Base-by-base conservation (phyloP, 2,797 vertebrate genomes). In the Ptychobarbus kaznakovi region DNA sequence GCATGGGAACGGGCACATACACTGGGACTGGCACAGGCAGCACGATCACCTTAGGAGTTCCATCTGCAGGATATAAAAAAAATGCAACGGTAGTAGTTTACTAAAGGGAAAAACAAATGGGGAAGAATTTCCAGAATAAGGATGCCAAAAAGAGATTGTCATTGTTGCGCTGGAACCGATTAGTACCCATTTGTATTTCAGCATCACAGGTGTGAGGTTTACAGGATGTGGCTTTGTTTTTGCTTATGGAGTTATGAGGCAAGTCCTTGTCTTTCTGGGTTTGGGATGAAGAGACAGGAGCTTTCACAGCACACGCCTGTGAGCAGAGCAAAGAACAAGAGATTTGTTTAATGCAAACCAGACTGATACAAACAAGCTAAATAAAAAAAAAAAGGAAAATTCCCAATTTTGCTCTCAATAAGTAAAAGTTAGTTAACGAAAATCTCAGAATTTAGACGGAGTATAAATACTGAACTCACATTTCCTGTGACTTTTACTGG, bases 251-350 rank as follows among this genome's bases (percentile, higher is more conserved):
- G 70, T 96, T 96, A 89, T 98, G 98, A 72, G 98, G 91, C 53
- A 99, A 93, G 11, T 97, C 97, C 91, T 99, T 99, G 94, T 99
- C 99, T 94, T 99, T 99, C 46, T 98, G 94, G 79, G 97, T 92
- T 83, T 96, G 96, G 12, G 95, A 94, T n/a, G 93, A 93, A 2
- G 96, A 90, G 3, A 94, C 93, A 11, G 95, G 83, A 49, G 25
- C 25, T 80, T 49, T 66, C 28, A 20, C 40, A n/a, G 42, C 6
- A 35, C 16, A 94, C 86, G 90, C 96, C 97, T 70, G 93, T 22
- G 1, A 68, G 61, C 61, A 66, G 18, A 49, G 9, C 22, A 80
- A 35, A 49, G 10, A 65, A 42, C 16, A 44, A 46, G 61, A 63
- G 38, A 65, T 65, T 2, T 18, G 35, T 42, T 46, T 11, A 32